A percentile compares a stretch with the other conserved stretches of the same genome.
phyloP scores from a whole-genome alignment of 2,888 invertebrate species.

The Lepidocyrtinus sp. region DNA sequence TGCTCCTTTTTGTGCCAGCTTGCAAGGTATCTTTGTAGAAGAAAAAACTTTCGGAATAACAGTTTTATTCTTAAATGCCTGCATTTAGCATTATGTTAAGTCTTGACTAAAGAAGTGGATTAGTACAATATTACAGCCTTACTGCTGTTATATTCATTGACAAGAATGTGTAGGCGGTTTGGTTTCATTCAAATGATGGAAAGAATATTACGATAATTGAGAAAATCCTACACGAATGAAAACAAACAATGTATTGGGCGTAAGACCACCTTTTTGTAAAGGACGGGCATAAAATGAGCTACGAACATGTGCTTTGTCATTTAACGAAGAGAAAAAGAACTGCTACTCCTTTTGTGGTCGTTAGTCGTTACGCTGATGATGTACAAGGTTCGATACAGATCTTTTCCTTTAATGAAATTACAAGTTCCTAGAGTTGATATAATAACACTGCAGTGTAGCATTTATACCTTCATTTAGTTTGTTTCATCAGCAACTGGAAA shows the following conservation, averaged over 20 bases:
- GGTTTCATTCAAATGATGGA: slow-evolving; percentile 10
- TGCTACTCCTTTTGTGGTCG: slow-evolving; percentile 10
- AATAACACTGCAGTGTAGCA: too few relatives aligned
- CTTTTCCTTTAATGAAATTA: slow-evolving; percentile 1
- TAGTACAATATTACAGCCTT: too few relatives aligned
- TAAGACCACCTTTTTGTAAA: neutral
- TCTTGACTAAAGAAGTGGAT: too few relatives aligned
- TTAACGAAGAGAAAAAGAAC: neutral
- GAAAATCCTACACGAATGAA: slow-evolving; percentile 2
- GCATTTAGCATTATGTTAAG: too few relatives aligned
- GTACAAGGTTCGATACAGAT: slow-evolving; percentile 5
- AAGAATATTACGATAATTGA: neutral
- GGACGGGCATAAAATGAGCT: slow-evolving; percentile 1
- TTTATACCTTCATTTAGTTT: too few relatives aligned
- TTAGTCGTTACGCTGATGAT: slow-evolving; percentile 13
- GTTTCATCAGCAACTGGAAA: too few relatives aligned
- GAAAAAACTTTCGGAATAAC: too few relatives aligned
- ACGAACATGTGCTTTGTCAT: slow-evolving; percentile 1
- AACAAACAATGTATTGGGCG: slow-evolving; percentile 10
- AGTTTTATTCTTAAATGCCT: too few relatives aligned
- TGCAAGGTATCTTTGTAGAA: too few relatives aligned
- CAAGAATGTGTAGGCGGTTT: neutral
- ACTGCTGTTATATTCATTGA: neutral
- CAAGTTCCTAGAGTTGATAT: too few relatives aligned
- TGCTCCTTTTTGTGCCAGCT: too few relatives aligned